phyloP scores from a whole-genome alignment of 1,140 invertebrate species.

The Zaprionus nigranus region DNA sequence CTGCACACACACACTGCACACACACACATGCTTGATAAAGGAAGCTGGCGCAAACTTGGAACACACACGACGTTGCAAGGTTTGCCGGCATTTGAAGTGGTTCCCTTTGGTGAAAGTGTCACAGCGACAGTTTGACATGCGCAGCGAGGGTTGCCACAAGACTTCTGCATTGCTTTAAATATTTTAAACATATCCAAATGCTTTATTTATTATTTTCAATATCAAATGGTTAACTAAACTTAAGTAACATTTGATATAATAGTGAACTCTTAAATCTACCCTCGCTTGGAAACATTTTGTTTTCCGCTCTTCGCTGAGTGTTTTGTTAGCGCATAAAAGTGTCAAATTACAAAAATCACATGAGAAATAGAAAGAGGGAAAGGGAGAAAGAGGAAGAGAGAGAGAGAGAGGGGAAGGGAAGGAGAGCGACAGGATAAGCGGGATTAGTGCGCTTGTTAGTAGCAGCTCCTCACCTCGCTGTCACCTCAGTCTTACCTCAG shows the following conservation, averaged over 20 bases:
- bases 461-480: constrained; percentile 13
- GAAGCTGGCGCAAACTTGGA: constrained; percentile 55
- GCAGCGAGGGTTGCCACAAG: constrained; percentile 40
- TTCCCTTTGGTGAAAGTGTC: constrained; percentile 72
- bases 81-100: constrained; percentile 29
- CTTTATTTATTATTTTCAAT: not conserved
- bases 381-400: not conserved
- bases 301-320: constrained; percentile 28
- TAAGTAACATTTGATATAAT: not conserved
- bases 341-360: constrained; percentile 78
- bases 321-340: constrained; percentile 66
- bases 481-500: constrained; percentile 9
- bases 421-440: constrained; percentile 46
- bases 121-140: constrained; percentile 66
- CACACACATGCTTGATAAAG: constrained; percentile 27
- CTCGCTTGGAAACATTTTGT: constrained; percentile 15
- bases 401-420: not conserved
- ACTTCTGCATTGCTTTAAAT: not conserved
- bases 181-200: not conserved
- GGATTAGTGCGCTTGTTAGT: constrained; percentile 71
- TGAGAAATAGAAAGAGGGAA: constrained; percentile 12
- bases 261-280: constrained; percentile 2
- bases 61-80: constrained; percentile 65
- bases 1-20: constrained; percentile 56
- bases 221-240: not conserved